phyloP scores from a whole-genome alignment of 1,140 invertebrate species.

The Micrasema minimum region DNA sequence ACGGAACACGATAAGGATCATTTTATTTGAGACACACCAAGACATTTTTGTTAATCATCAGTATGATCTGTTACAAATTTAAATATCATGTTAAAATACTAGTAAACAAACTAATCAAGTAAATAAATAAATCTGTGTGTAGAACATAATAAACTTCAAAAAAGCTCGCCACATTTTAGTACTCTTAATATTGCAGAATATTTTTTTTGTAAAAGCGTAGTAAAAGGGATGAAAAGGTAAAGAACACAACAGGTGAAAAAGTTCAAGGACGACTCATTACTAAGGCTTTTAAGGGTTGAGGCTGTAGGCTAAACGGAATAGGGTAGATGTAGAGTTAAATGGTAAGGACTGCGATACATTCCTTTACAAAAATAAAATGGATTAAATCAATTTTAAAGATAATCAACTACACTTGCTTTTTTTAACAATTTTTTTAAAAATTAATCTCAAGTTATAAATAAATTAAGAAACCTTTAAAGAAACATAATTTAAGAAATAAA shows the following conservation, averaged over 20 bases:
- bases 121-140: background rate
- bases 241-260: constrained; percentile 36
- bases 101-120: background rate
- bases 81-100: background rate
- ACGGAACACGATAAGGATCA: background rate
- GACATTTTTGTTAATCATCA: too few relatives aligned
- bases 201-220: background rate
- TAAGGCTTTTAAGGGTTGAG: background rate
- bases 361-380: background rate
- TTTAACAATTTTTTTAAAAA: background rate
- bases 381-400: background rate
- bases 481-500: too few relatives aligned
- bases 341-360: background rate
- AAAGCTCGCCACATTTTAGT: background rate
- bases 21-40: background rate
- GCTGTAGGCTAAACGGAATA: background rate
- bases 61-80: too few relatives aligned
- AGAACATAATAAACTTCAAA: background rate
- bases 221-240: background rate
- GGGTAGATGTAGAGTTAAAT: background rate
- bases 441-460: too few relatives aligned
- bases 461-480: too few relatives aligned
- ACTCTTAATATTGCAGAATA: background rate
- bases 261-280: constrained; percentile 35
- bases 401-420: background rate